These are phyloP conservation scores for Chiroxiphia lanceolata DNA, from an alignment of 2,797 vertebrate species.

Conservation along the genomic window DNA sequence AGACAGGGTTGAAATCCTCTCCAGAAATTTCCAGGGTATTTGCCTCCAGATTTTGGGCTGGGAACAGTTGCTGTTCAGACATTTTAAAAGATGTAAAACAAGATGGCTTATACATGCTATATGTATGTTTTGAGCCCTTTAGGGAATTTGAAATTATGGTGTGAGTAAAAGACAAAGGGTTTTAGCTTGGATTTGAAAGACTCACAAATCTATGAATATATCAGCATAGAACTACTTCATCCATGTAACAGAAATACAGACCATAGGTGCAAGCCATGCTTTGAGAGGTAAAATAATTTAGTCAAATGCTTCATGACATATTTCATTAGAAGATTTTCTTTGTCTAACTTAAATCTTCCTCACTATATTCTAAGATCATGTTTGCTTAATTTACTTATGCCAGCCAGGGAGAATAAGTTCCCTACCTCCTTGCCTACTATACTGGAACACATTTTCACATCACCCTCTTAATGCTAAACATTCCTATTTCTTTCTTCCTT, in stretches of 20 bases:
- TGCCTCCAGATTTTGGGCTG: not conserved
- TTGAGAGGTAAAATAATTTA: not conserved
- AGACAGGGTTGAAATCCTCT: not conserved
- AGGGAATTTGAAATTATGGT: not conserved
- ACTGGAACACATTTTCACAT: not conserved
- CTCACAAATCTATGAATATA: not conserved
- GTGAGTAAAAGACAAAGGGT: not conserved
- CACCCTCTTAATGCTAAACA: not conserved
- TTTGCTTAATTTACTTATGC: not conserved
- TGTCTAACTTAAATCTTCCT: not conserved
- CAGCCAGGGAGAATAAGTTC: not conserved
- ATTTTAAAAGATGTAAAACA: not conserved
- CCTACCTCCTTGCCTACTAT: not conserved
- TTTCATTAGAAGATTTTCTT: not conserved
- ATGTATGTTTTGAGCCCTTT: not conserved
- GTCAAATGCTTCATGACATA: not conserved
- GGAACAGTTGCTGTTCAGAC: not conserved
- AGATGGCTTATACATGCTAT: not conserved
- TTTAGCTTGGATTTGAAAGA: not conserved
- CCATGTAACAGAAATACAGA: not conserved
- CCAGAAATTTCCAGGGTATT: constrained; percentile 19
- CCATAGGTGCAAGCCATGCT: not conserved
- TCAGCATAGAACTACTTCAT: not conserved
- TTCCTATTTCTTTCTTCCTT: not conserved
- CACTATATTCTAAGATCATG: not conserved